Conservation (phyloP, 2,888 invertebrate species). For the Parasteatoda lunata region DNA sequence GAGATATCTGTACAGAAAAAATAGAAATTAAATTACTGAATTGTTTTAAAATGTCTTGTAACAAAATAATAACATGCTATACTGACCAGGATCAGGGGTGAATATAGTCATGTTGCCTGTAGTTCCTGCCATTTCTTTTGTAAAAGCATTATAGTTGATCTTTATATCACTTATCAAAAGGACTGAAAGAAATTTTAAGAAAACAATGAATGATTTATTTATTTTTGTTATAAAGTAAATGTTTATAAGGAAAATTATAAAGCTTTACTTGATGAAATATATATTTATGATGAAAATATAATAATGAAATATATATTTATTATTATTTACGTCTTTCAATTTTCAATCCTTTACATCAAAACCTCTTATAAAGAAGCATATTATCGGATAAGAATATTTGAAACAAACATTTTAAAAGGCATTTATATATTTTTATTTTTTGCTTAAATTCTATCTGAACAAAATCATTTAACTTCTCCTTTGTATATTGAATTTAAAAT, state of each 20-base stretch:
- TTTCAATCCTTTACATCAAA: too few relatives aligned
- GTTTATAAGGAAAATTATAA: neutral
- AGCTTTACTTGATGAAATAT: too few relatives aligned
- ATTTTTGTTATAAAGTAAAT: too few relatives aligned
- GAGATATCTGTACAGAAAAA: slow-evolving; percentile 39
- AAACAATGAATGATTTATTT: too few relatives aligned
- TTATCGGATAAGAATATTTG: too few relatives aligned
- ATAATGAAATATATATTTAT: neutral
- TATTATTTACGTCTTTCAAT: too few relatives aligned
- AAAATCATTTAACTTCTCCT: too few relatives aligned
- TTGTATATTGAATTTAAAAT: too few relatives aligned
- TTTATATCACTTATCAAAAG: slow-evolving; percentile 59
- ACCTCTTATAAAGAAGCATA: too few relatives aligned
- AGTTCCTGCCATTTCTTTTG: slow-evolving; percentile 63
- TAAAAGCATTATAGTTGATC: slow-evolving; percentile 57
- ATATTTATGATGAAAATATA: neutral
- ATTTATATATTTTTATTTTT: too few relatives aligned
- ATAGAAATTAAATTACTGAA: neutral
- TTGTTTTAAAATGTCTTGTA: neutral
- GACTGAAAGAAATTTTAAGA: slow-evolving; percentile 23
- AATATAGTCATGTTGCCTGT: slow-evolving; percentile 61
- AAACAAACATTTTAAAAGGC: too few relatives aligned
- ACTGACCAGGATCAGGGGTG: slow-evolving; percentile 67
- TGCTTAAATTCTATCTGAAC: too few relatives aligned
- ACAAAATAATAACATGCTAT: neutral